Evolutionary conservation across 2,113 vertebrate genomes (phyloP).

Genomic region (Tychaedon coryphoeus): DNA sequence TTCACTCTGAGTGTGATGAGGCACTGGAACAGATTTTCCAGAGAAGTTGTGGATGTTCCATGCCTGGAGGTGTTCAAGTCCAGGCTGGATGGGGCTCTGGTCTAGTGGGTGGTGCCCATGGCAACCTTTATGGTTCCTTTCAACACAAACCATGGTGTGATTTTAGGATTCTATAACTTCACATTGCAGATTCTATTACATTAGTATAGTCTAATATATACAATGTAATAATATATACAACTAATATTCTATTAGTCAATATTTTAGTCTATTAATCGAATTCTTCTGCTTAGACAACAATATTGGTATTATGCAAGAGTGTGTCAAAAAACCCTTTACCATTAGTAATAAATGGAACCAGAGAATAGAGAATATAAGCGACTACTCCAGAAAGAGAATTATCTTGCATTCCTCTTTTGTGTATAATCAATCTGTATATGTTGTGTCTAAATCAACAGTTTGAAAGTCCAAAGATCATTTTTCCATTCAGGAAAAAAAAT

Average conservation of each 20-base stretch:
- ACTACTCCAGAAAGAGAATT: background rate
- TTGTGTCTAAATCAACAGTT: background rate
- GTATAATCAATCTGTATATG: background rate
- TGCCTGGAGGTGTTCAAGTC: background rate
- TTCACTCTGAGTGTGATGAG: background rate
- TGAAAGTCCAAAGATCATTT: background rate
- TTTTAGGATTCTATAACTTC: background rate
- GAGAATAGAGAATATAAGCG: background rate
- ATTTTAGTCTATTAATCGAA: background rate
- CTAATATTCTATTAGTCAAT: background rate
- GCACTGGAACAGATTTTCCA: background rate
- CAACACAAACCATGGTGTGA: background rate
- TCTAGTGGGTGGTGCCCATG: background rate
- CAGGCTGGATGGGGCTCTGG: background rate
- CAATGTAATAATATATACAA: background rate
- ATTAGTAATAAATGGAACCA: background rate
- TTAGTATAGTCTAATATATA: background rate
- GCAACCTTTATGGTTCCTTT: background rate
- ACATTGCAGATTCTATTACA: background rate
- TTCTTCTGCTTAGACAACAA: background rate
- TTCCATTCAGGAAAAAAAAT: background rate
- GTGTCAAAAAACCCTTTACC: accelerated
- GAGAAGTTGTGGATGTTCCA: background rate
- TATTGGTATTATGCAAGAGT: background rate
- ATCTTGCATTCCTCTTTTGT: background rate